A percentile compares a stretch with the other conserved stretches of the same genome.
Evolutionary conservation across 2,888 invertebrate genomes (phyloP).

Genomic region (Opisthograptis luteolata): DNA sequence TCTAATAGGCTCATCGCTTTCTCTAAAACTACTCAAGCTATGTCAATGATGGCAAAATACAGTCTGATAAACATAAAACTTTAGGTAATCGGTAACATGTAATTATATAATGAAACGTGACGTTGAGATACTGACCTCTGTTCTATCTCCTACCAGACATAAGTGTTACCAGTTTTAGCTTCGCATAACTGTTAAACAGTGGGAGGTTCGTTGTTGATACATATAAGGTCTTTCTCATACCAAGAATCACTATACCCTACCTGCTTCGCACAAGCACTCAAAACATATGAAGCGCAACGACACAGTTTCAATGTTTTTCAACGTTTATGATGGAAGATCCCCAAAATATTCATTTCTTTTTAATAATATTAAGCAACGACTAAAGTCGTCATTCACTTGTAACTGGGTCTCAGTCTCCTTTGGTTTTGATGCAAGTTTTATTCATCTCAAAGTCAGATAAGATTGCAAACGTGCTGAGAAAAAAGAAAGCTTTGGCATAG

Average conservation of each 20-base stretch:
- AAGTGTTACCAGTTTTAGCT: too few relatives aligned
- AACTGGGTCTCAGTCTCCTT: neutral
- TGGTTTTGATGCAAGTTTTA: conserved; percentile 1
- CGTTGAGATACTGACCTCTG: neutral
- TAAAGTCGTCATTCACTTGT: neutral
- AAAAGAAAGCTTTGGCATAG: neutral
- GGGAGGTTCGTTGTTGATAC: too few relatives aligned
- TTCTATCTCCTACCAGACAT: neutral
- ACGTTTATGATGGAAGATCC: conserved; percentile 11
- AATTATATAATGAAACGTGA: neutral
- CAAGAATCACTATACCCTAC: neutral
- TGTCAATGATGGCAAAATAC: conserved; percentile 12
- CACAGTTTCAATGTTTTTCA: conserved; percentile 8
- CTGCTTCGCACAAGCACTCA: conserved; percentile 10
- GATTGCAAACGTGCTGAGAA: neutral
- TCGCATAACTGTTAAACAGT: too few relatives aligned
- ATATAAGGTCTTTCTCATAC: too few relatives aligned
- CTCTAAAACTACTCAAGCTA: conserved; percentile 17
- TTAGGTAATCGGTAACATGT: neutral
- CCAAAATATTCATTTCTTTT: conserved; percentile 7
- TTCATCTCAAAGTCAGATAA: neutral
- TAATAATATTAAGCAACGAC: conserved; percentile 9
- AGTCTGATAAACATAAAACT: neutral
- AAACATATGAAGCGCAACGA: conserved; percentile 3
- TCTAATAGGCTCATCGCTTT: conserved; percentile 20